Conservation (phyloP, 2,113 vertebrate species). For the Ciconia boyciana region DNA sequence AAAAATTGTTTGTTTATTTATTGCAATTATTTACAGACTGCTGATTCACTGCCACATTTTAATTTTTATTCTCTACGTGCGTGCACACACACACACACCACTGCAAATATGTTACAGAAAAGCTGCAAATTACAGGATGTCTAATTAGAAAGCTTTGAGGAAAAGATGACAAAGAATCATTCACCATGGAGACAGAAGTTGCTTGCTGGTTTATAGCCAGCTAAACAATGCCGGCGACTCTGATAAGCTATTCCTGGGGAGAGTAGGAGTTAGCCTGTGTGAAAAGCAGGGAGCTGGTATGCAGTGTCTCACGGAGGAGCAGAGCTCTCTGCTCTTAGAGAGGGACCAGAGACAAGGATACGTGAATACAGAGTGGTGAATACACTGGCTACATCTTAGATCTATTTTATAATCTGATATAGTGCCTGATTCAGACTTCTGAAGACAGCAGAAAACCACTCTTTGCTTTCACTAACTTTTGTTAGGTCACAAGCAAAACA, state of each 20-base stretch:
- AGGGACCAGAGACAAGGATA: neutral
- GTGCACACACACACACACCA: neutral
- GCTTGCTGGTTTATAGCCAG: constrained; percentile 64
- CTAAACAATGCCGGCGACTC: constrained; percentile 59
- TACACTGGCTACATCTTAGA: neutral
- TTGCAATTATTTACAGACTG: constrained; percentile 50
- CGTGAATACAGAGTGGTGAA: neutral
- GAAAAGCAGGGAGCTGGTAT: neutral
- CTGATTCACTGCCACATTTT: constrained; percentile 40
- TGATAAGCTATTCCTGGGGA: constrained; percentile 59
- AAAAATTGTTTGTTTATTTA: neutral
- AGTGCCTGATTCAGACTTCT: neutral
- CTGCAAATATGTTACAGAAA: constrained; percentile 31
- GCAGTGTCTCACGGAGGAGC: neutral
- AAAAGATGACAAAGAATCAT: constrained; percentile 71
- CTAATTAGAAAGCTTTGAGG: constrained; percentile 73
- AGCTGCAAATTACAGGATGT: constrained; percentile 70
- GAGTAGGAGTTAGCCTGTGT: constrained; percentile 11
- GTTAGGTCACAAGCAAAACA: neutral
- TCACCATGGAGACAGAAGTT: constrained; percentile 72
- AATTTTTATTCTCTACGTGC: constrained; percentile 14
- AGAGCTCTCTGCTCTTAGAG: neutral
- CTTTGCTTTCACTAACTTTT: neutral
- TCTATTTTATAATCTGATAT: neutral
- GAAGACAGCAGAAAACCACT: neutral